These are phyloP conservation scores for Drosophila miranda DNA, from an alignment of 1,140 invertebrate species.

Conservation along the genomic window DNA sequence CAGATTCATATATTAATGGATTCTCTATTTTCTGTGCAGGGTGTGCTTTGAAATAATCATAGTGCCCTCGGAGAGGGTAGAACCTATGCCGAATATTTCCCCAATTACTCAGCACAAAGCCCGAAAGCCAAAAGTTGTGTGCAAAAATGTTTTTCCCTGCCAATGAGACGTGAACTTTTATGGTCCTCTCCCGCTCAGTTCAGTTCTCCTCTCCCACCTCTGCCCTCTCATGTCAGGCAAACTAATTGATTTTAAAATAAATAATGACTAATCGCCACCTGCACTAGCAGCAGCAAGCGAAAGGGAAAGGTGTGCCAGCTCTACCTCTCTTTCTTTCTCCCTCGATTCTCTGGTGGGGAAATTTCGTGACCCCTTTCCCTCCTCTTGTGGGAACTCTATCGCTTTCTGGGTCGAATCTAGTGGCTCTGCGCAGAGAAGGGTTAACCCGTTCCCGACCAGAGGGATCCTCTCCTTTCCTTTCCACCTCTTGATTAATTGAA, in stretches of 20 bases:
- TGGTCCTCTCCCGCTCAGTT: not conserved
- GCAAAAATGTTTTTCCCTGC: conserved; percentile 66
- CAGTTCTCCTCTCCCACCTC: conserved; percentile 9
- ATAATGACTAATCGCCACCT: conserved; percentile 80
- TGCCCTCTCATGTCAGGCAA: conserved; percentile 55
- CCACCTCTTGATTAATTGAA: conserved; percentile 75
- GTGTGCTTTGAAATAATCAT: too few species aligned
- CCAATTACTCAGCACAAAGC: conserved; percentile 51
- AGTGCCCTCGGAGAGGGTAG: too few species aligned
- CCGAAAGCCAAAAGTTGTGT: conserved; percentile 37
- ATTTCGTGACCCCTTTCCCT: too few species aligned
- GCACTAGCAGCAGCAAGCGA: conserved; percentile 36
- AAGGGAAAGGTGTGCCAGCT: conserved; percentile 7
- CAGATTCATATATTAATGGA: too few species aligned
- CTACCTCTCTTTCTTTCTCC: not conserved
- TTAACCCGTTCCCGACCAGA: conserved; percentile 36
- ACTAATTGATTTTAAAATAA: conserved; percentile 80
- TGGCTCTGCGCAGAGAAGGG: conserved; percentile 43
- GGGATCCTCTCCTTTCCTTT: conserved; percentile 31
- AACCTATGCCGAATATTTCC: conserved; percentile 47
- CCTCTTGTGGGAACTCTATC: not conserved
- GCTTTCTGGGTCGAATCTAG: conserved; percentile 47
- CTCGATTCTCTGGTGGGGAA: too few species aligned
- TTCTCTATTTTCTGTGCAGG: too few species aligned
- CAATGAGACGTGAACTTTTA: conserved; percentile 71